Percentiles rank a stretch among this genome's conserved stretches.
Evolutionary conservation across 37 sponge, comb jelly and placozoan species (phyloP).

Genomic region (Beroe forskalii): DNA sequence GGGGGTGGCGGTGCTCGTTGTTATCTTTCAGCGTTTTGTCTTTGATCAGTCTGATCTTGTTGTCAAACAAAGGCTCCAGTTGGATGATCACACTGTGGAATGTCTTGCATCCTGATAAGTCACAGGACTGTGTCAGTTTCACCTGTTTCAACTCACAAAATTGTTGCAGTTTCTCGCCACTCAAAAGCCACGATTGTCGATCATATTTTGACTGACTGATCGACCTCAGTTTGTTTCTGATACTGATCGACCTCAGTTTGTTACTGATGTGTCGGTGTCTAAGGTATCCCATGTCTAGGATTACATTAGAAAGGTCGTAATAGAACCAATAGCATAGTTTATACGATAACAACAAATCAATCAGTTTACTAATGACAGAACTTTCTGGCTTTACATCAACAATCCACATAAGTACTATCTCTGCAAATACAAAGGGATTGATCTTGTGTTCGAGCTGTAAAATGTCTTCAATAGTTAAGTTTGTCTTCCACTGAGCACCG

Average conservation of each 20-base stretch:
- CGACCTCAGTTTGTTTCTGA: neutral
- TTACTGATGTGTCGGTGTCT: conserved; percentile 21
- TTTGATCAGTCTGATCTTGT: conserved; percentile 31
- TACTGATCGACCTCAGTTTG: neutral
- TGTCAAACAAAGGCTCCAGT: conserved; percentile 3
- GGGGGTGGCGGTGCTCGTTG: neutral
- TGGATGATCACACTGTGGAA: conserved; percentile 6
- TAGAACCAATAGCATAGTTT: neutral
- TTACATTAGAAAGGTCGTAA: neutral
- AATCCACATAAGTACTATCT: conserved; percentile 17
- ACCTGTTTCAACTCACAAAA: neutral
- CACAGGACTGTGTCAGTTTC: neutral
- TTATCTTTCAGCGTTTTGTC: neutral
- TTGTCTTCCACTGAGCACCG: neutral
- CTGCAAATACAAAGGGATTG: neutral
- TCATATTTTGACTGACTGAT: neutral
- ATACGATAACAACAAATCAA: neutral
- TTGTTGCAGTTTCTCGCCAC: neutral
- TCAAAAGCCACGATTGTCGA: neutral
- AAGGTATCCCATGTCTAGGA: neutral
- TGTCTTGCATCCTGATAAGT: neutral
- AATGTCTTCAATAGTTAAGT: conserved; percentile 14
- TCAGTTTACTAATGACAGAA: neutral
- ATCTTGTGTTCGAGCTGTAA: neutral
- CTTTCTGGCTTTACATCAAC: conserved; percentile 17